Base-by-base conservation (phyloP, 2,113 vertebrate genomes). In the Irena cyanogastra region DNA sequence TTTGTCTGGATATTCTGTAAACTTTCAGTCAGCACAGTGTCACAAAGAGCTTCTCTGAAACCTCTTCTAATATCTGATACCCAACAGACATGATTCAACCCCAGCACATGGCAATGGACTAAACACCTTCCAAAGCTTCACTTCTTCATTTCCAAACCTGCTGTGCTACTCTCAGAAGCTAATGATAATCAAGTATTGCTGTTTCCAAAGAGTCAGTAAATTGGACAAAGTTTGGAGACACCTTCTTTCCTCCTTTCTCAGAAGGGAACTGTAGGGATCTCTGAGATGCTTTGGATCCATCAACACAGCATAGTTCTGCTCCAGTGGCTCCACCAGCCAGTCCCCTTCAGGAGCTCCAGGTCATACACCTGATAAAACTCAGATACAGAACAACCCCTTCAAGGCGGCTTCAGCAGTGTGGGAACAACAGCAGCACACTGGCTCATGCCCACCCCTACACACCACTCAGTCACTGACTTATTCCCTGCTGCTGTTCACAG, bases 381-480 rank as follows among this genome's bases (percentile, higher is more conserved):
- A 0, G 44, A 18, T 1, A 19, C 9, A 19, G 54, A 54, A 13
- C 6, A 50, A 52, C 20, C 44, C 47, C 31, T 18, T 31, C n/a
- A 45, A 28, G 1, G 0, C 0, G 0, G 30, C 3, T 6, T 16
- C 1, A 9, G 66, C 28, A 41, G 23, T 9, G 39, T 4, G 2
- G 52, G 24, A 76, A 19, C 1, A 2, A n/a, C 2, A 7, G 59
- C 79, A 77, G 60, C 20, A 2, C 23, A 0, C 12, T 2, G 5
- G 41, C 42, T 41, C 27, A 21, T 13, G 11, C 22, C 44, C 2
- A 6, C 19, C 7, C 11, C 52, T 4, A 11, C 20, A 3, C 15
- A 9, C 13, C 3, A 3, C 8, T 35, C 75, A 28, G 3, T 4
- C 66, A 23, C 72, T 1, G 0, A 24, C n/a, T 16, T 10, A 19